These are phyloP conservation scores for Hylaea fasciaria DNA, from an alignment of 2,888 invertebrate genomes.

Conservation along the genomic window DNA sequence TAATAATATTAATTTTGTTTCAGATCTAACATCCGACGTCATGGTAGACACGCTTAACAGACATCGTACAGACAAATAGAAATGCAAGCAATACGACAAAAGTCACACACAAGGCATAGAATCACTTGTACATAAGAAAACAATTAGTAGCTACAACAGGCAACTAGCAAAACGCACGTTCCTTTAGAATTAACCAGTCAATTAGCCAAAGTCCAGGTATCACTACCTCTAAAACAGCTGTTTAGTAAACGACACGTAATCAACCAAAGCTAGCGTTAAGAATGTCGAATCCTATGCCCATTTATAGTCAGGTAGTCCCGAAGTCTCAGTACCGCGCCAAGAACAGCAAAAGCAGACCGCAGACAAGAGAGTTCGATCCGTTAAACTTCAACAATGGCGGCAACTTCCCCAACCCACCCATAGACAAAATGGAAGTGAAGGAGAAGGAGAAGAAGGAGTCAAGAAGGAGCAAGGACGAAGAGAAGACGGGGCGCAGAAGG, in stretches of 20 bases:
- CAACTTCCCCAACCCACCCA: conserved; percentile 65
- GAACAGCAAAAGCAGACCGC: conserved; percentile 51
- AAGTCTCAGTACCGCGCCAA: conserved; percentile 72
- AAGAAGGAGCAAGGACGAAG: conserved; percentile 54
- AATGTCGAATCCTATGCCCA: conserved; percentile 81
- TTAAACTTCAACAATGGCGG: conserved; percentile 86
- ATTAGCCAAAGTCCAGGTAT: conserved; percentile 70
- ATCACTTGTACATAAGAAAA: conserved; percentile 43
- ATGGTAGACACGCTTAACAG: conserved; percentile 37
- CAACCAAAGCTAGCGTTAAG: conserved; percentile 74
- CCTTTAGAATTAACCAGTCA: conserved; percentile 73
- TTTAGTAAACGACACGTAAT: conserved; percentile 14
- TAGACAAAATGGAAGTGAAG: conserved; percentile 60
- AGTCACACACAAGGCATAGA: conserved; percentile 42
- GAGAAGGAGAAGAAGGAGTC: conserved; percentile 59
- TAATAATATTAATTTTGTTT: conserved; percentile 42
- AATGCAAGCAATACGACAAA: conserved; percentile 15
- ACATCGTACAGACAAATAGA: conserved; percentile 17
- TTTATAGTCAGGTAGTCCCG: conserved; percentile 81
- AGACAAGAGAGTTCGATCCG: conserved; percentile 86
- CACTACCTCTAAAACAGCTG: conserved; percentile 36
- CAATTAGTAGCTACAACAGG: conserved; percentile 35
- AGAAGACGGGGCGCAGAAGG: conserved; percentile 54
- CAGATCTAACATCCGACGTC: conserved; percentile 39
- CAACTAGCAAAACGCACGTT: conserved; percentile 50